Conservation (phyloP, 92 coral and sea anemone genomes). For the Parazoanthus darwini region DNA sequence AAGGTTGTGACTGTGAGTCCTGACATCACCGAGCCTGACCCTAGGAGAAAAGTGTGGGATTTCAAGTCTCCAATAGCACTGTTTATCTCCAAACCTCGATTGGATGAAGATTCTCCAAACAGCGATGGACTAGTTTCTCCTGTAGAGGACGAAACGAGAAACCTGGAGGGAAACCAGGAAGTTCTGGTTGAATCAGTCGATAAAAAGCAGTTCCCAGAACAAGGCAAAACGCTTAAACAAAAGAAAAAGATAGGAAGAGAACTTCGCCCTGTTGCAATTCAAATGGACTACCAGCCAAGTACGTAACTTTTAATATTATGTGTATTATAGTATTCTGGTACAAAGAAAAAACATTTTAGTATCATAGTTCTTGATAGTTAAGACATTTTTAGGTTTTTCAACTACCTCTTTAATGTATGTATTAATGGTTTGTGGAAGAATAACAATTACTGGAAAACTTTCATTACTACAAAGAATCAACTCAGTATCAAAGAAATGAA, state of each 20-base stretch:
- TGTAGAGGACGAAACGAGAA: background rate
- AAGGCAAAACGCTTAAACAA: background rate
- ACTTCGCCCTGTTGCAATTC: conserved; percentile 63
- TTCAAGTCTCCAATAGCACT: conserved; percentile 17
- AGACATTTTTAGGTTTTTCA: too few relatives aligned
- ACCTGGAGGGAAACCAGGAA: background rate
- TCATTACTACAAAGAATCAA: too few relatives aligned
- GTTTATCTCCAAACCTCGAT: background rate
- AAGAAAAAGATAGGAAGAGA: conserved; percentile 4
- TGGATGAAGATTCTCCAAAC: background rate
- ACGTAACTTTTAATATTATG: background rate
- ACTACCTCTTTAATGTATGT: too few relatives aligned
- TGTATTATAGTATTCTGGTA: background rate
- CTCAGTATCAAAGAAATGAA: too few relatives aligned
- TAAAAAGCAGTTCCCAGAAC: background rate
- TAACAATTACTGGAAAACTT: too few relatives aligned
- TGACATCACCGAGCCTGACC: conserved; percentile 8
- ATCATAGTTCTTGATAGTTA: too few relatives aligned
- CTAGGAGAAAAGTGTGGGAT: background rate
- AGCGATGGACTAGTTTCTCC: background rate
- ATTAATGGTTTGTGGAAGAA: too few relatives aligned
- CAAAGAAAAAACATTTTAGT: too few relatives aligned
- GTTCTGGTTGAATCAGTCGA: background rate
- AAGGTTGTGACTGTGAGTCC: background rate
- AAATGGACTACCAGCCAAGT: conserved; percentile 65